Conservation (phyloP, 2,888 invertebrate genomes). For the Parnassius apollo region DNA sequence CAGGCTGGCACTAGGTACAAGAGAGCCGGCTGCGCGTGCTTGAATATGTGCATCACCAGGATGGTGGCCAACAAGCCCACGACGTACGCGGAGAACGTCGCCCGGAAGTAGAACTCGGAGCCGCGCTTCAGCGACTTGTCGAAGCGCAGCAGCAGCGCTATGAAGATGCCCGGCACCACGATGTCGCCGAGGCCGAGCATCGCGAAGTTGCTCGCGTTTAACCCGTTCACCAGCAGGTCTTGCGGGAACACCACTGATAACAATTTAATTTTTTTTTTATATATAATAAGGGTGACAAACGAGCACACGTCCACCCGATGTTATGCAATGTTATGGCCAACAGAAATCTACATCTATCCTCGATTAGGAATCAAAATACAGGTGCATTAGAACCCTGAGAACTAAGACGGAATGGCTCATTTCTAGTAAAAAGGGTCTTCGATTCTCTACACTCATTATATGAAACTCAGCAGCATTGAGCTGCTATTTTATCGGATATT, state of each 20-base stretch:
- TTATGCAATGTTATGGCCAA: no score
- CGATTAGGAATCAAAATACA: no score
- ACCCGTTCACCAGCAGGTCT: slow-evolving; percentile 95
- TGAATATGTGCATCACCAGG: slow-evolving; percentile 98
- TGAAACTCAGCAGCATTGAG: no score
- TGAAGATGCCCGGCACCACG: slow-evolving; percentile 99
- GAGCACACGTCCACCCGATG: no score
- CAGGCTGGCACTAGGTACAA: slow-evolving; percentile 98
- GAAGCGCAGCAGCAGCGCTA: slow-evolving; percentile 96
- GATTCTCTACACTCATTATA: no score
- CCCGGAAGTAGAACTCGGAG: slow-evolving; percentile 82
- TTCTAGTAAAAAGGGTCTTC: no score
- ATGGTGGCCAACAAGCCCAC: slow-evolving; percentile 96
- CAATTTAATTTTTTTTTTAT: background rate
- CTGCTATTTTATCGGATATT: no score
- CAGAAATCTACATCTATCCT: no score
- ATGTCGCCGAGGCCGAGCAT: slow-evolving; percentile 99
- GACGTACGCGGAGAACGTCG: slow-evolving; percentile 96
- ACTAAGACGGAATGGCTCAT: no score
- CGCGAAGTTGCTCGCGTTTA: slow-evolving; percentile 95
- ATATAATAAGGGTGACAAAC: no score
- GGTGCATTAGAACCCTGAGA: no score
- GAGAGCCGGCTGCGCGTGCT: slow-evolving; percentile 98
- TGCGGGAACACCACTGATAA: slow-evolving; percentile 97
- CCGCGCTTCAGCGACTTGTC: slow-evolving; percentile 93